A percentile compares a stretch with the other conserved stretches of the same genome.
Conservation (phyloP, 2,888 invertebrate species). For the Myopa tessellatipennis region DNA sequence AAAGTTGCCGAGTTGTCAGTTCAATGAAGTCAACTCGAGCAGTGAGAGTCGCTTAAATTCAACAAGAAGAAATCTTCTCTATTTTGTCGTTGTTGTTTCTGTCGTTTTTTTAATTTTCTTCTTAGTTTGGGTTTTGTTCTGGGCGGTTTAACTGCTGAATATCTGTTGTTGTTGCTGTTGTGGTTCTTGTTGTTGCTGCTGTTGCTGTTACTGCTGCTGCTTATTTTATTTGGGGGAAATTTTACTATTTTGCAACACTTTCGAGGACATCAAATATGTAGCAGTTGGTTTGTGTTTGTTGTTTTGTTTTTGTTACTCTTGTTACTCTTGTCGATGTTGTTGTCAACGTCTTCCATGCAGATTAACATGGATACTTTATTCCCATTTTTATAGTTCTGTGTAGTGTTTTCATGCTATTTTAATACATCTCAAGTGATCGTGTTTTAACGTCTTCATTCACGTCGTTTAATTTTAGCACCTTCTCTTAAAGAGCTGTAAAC, state of each 20-base stretch:
- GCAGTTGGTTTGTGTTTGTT: neutral
- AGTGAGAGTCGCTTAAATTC: neutral
- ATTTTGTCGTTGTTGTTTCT: too few species aligned
- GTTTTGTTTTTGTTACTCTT: neutral
- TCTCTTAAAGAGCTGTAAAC: too few species aligned
- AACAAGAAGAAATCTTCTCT: neutral
- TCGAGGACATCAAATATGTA: neutral
- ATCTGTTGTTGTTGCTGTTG: neutral
- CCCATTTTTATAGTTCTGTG: too few species aligned
- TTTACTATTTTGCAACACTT: neutral
- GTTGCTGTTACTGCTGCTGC: neutral
- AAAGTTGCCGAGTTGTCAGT: constrained; percentile 30
- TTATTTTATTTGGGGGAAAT: neutral
- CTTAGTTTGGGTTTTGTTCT: neutral
- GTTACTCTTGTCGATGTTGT: neutral
- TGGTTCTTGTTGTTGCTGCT: neutral
- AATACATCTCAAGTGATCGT: neutral
- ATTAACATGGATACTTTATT: too few species aligned
- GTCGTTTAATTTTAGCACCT: too few species aligned
- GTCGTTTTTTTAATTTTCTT: neutral
- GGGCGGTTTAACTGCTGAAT: neutral
- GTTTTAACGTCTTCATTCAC: too few species aligned
- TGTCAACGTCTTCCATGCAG: too few species aligned
- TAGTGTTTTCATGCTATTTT: too few species aligned
- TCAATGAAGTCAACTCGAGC: constrained; percentile 34